Evolutionary conservation across 2,797 vertebrate species (phyloP), one percentile per base, ranked within the genome.

Genomic region (Acanthis flammea): DNA sequence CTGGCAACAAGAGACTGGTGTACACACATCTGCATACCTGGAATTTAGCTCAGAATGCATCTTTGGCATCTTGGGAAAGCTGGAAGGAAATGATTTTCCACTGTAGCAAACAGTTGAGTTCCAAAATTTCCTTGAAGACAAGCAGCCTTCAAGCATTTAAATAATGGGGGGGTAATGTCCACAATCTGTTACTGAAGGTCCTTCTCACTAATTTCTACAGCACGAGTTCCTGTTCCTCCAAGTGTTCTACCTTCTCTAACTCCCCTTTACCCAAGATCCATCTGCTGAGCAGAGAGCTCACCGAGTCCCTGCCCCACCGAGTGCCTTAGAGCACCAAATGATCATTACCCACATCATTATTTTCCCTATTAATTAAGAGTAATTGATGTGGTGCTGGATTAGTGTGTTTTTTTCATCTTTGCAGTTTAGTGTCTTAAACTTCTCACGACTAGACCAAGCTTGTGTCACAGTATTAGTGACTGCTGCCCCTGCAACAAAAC

Each of bases 51-150:
- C 75, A 57, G 61, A 89, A 72, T 58, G 74, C 55, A 76, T 91
- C 91, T 96, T 90, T 95, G 92, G 83, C 80, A 54, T 85, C 70
- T 88, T 47, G 39, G 60, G 65, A 72, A 82, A 82, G 42, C 42
- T 41, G 55, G 65, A n/a, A 91, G 31, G 50, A 81, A 90, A 53
- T 35, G 30, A 7, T 63, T 51, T 65, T 42, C 63, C 48, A 41
- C 27, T 37, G 14, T 6, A 73, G 19, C 19, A 27, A 92, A 82
- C 0, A 7, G 24, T 3, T 65, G 25, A 42, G 37, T 83, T 86
- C 23, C 47, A n/a, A 41, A 58, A 53, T 45, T 41, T 88, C 24
- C 50, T 80, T 51, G 33, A 80, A 73, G 11, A 42, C 27, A 71
- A 48, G 35, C 42, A 11, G 6, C 33, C 57, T 82, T 74, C 41